Base-by-base conservation (phyloP, 2,888 invertebrate genomes). In the Hetaerina titia region DNA sequence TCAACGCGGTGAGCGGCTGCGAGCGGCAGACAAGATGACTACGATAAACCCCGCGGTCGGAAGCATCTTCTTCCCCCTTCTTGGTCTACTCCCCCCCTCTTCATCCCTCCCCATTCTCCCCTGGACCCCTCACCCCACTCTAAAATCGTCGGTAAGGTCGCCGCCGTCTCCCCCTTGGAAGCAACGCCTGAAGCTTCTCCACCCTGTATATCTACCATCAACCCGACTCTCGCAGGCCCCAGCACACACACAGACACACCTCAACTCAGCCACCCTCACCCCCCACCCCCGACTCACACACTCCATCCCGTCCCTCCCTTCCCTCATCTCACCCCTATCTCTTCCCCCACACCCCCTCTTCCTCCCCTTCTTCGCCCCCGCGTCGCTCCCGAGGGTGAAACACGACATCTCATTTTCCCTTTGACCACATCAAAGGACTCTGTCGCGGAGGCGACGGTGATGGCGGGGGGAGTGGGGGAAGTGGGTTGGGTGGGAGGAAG, bases 381-480 rank as follows among this genome's bases (percentile, higher is more conserved):
- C 31, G 25, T 9, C 81, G 4, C 81, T 13, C 11, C 25, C 11
- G 9, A 13, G 81, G 25, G 81, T 31, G 13, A 81, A 25, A 69
- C 22, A 31, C 81, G 81, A 81, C 25, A 81, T 81, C 81, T 81
- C 81, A 81, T 81, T 31, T 81, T 31, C 81, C 31, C 81, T 81
- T 81, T 81, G 81, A 81, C 9, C 81, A 81, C 81, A 81, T 81
- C 81, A 81, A 81, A 81, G 81, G 31, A 31, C 81, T 81, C 31
- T 31, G 81, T 81, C 81, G 31, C 25, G 81, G 25, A 22, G n/a
- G 69, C 69, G 6, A 69, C 19, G 69, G 69, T 7, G n/a, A 19
- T 9, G n/a, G 8, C 7, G 5, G 5, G 22, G n/a, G 69, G 22
- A 22, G 7, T 19, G 5, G 31, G 81, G 11, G 45, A 45, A 4